Base-by-base conservation (phyloP, 2,113 vertebrate species). In the Todiramphus saurophagus region DNA sequence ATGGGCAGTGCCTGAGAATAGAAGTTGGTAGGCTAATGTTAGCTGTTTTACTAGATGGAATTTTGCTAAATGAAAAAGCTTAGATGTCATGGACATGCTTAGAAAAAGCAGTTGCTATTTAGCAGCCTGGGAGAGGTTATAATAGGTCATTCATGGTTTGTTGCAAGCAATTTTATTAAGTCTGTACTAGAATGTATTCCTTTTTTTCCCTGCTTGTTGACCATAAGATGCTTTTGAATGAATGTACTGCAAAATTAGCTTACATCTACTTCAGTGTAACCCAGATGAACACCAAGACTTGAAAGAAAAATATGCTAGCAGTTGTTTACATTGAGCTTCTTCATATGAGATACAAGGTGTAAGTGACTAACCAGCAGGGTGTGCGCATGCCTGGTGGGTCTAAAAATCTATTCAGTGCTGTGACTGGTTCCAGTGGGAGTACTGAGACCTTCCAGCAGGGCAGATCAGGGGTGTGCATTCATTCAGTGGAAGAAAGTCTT, bases 401-500 rank as follows among this genome's bases (percentile, higher is more conserved):
- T 70, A 9, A 79, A 81, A 67, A 27, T 24, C 27, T 51, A 0
- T 33, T 55, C 16, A 31, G 53, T 58, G 39, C 75, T 76, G 25
- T 37, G 41, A 20, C 24, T 37, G 51, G 18, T 83, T 76, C 23
- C 18, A 6, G 2, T 44, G 67, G 28, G 24, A 43, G 43, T 62
- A 10, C 33, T 19, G 59, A 41, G n/a, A 58, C 55, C 19, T 55
- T 50, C 53, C 33, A 66, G 44, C 39, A 25, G 31, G 10, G 48
- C 12, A 25, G 4, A 11, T 24, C 1, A 5, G 13, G 28, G 16
- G 1, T 17, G 8, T 18, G 18, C 8, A 2, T 25, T 35, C 9
- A 0, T 55, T 18, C 27, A 31, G 30, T 66, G 28, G 11, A 70
- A 70, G 50, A 21, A 8, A 13, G 43, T 86, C 39, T 37, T 64